phyloP scores from a whole-genome alignment of 2,113 vertebrate genomes.

The Neolamprologus falcicula region DNA sequence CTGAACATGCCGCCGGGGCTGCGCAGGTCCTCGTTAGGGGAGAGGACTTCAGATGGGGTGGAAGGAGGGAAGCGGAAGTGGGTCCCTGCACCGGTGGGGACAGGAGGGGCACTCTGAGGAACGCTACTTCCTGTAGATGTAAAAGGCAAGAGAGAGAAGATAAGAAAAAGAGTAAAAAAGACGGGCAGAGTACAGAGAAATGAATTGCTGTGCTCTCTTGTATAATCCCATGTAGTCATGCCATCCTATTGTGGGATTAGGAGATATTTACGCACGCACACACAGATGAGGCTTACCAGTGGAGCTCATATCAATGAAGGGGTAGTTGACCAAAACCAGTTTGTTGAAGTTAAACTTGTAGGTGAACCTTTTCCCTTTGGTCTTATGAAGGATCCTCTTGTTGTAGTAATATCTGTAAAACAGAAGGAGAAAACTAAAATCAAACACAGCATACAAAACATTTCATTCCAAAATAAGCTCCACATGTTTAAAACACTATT shows the following conservation, averaged over 20 bases:
- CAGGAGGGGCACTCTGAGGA: constrained; percentile 87
- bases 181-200: constrained; percentile 10
- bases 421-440: not conserved
- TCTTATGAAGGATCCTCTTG: constrained; percentile 91
- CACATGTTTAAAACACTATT: not conserved
- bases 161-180: not conserved
- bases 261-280: not conserved
- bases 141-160: not conserved
- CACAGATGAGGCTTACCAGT: constrained; percentile 61
- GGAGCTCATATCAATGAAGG: constrained; percentile 87
- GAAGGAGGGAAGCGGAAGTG: constrained; percentile 89
- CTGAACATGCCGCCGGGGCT: constrained; percentile 78
- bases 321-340: constrained; percentile 89
- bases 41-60: constrained; percentile 82
- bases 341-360: constrained; percentile 97
- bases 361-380: constrained; percentile 90
- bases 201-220: not conserved
- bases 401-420: constrained; percentile 86
- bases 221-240: constrained; percentile 35
- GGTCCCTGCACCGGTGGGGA: constrained; percentile 75
- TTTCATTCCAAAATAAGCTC: not conserved
- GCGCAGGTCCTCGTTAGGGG: constrained; percentile 83
- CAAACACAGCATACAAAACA: not conserved
- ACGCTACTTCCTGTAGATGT: constrained; percentile 73
- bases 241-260: constrained; percentile 22